phyloP scores from a whole-genome alignment of 2,113 vertebrate species.

The Pleuronectes platessa region DNA sequence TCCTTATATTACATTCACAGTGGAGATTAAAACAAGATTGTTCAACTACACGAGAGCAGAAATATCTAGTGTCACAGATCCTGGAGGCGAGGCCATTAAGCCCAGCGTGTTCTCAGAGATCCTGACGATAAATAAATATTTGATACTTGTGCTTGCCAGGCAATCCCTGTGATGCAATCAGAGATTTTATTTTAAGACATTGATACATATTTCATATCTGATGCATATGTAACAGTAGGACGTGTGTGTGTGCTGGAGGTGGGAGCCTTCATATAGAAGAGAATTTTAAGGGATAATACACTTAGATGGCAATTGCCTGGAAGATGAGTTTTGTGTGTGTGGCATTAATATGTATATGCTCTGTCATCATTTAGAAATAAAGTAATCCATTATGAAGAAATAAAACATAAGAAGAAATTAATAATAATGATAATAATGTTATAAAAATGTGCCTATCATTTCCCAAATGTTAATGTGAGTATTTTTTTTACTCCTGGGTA shows the following conservation, averaged over 20 bases:
- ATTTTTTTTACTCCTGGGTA: background rate
- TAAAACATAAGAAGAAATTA: background rate
- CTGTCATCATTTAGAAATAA: background rate
- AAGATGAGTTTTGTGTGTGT: too few relatives aligned
- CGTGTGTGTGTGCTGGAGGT: background rate
- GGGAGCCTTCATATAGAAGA: conserved; percentile 9
- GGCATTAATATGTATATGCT: background rate
- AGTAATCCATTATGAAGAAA: background rate
- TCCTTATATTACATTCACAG: background rate
- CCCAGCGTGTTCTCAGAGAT: conserved; percentile 38
- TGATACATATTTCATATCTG: conserved; percentile 72
- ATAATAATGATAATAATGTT: background rate
- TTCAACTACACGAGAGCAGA: background rate
- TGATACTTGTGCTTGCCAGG: conserved; percentile 59
- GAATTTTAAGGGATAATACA: conserved; percentile 56
- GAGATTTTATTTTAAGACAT: conserved; percentile 68
- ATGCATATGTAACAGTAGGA: conserved; percentile 60
- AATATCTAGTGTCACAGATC: conserved; percentile 16
- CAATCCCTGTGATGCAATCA: conserved; percentile 62
- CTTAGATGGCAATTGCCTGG: conserved; percentile 68
- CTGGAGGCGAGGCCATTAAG: conserved; percentile 27
- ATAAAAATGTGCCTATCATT: too few relatives aligned
- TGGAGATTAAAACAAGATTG: background rate
- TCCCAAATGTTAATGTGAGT: too few relatives aligned
- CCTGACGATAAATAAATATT: conserved; percentile 67